Conservation (phyloP, 2,113 vertebrate species). For the Pseudopodoces humilis region DNA sequence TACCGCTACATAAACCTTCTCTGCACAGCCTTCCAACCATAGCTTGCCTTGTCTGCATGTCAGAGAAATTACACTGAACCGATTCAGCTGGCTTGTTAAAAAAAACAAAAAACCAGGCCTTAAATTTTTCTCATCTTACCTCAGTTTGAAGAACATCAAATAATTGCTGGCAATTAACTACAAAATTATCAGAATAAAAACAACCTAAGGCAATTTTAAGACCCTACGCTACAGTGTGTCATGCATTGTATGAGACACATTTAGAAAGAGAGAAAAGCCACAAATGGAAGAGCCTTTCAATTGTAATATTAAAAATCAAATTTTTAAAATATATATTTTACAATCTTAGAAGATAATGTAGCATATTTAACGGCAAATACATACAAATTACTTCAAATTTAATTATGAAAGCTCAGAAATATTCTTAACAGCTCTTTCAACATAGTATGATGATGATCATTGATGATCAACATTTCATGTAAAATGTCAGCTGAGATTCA, state of each 20-base stretch:
- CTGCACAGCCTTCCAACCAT: background rate
- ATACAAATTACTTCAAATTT: background rate
- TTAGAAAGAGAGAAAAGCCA: background rate
- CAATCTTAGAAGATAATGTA: background rate
- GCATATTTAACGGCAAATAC: accelerated
- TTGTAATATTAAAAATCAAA: background rate
- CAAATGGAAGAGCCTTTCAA: background rate
- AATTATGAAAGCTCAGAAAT: background rate
- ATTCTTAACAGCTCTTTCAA: background rate
- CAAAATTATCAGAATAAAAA: background rate
- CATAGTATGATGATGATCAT: background rate
- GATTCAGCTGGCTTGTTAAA: background rate
- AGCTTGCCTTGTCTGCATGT: background rate
- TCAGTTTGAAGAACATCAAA: background rate
- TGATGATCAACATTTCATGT: background rate
- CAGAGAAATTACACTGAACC: background rate
- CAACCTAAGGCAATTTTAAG: background rate
- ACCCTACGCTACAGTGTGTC: accelerated
- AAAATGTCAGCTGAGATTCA: background rate
- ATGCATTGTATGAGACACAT: background rate
- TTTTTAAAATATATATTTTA: background rate
- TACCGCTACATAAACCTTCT: background rate
- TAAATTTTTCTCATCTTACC: background rate
- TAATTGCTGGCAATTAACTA: background rate
- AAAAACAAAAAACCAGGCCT: background rate